phyloP scores from a whole-genome alignment of 2,888 invertebrate genomes.

The Noctua janthina region DNA sequence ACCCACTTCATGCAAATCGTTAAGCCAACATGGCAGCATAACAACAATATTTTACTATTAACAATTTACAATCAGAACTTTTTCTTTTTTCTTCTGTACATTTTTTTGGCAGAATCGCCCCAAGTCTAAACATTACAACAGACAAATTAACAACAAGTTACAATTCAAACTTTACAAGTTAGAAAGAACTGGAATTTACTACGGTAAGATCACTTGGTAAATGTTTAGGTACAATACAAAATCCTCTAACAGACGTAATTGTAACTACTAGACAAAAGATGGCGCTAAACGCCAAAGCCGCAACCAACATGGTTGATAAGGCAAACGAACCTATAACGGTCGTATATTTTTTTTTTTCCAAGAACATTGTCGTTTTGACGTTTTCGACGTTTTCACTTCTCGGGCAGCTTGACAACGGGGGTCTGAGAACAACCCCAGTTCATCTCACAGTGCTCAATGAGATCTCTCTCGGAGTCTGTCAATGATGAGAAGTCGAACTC shows the following conservation, averaged over 20 bases:
- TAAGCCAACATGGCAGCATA: conserved; percentile 45
- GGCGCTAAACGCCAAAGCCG: conserved; percentile 81
- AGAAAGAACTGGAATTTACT: conserved; percentile 50
- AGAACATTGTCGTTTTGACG: conserved; percentile 58
- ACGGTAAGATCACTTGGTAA: conserved; percentile 50
- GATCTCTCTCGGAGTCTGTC: conserved; percentile 91
- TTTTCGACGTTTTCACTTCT: conserved; percentile 86
- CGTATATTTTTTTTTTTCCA: conserved; percentile 71
- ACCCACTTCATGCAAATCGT: conserved; percentile 49
- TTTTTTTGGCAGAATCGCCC: conserved; percentile 40
- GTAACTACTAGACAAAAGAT: conserved; percentile 74
- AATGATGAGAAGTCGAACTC: conserved; percentile 86
- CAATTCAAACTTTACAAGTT: conserved; percentile 49
- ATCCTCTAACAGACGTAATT: conserved; percentile 56
- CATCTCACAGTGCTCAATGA: conserved; percentile 92
- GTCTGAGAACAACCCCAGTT: conserved; percentile 91
- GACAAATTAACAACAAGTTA: conserved; percentile 51
- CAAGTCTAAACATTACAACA: conserved; percentile 43
- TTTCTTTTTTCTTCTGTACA: conserved; percentile 16
- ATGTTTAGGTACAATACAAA: conserved; percentile 52
- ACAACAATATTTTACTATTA: conserved; percentile 40
- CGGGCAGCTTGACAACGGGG: conserved; percentile 92
- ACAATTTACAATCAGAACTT: conserved; percentile 40
- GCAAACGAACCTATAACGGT: conserved; percentile 52
- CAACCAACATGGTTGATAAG: conserved; percentile 58